A percentile compares a stretch with the other conserved stretches of the same genome.
These are phyloP conservation scores for Meganola albula DNA, from an alignment of 2,888 invertebrate species.

Conservation along the genomic window DNA sequence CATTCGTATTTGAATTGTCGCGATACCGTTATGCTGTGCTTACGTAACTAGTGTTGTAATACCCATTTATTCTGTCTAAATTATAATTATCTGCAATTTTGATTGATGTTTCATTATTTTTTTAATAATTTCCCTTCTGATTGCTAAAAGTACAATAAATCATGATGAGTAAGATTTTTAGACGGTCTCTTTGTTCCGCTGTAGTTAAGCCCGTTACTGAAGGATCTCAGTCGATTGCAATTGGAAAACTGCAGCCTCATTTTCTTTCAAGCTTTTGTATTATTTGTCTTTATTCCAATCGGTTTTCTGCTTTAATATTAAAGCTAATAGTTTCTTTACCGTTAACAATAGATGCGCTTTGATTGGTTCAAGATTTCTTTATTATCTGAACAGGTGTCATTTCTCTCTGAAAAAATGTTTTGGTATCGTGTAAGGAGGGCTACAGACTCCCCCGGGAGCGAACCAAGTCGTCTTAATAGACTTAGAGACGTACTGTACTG, in stretches of 20 bases:
- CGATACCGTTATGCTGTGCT: too few species aligned
- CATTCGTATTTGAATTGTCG: too few species aligned
- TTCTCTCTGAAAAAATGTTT: constrained; percentile 65
- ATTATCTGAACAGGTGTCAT: constrained; percentile 55
- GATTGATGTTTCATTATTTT: too few species aligned
- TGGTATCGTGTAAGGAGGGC: constrained; percentile 54
- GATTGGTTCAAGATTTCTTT: constrained; percentile 45
- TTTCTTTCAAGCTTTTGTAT: constrained; percentile 44
- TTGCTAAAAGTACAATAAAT: too few species aligned
- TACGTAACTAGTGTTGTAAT: too few species aligned
- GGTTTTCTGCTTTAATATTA: constrained; percentile 39
- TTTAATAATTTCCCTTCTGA: too few species aligned
- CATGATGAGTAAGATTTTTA: constrained; percentile 45
- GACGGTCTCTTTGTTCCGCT: constrained; percentile 44
- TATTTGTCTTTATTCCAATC: constrained; percentile 36
- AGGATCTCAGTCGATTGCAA: constrained; percentile 41
- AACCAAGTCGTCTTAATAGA: constrained; percentile 71
- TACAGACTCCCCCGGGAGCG: constrained; percentile 45
- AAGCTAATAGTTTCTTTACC: constrained; percentile 37
- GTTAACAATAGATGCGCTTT: constrained; percentile 26
- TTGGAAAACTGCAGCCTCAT: constrained; percentile 51
- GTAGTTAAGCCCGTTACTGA: constrained; percentile 33
- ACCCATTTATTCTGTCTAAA: too few species aligned
- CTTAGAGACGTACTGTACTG: constrained; percentile 62
- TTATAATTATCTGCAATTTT: too few species aligned